Conservation (phyloP, 2,888 invertebrate genomes). For the Iselma pallidipennis region DNA sequence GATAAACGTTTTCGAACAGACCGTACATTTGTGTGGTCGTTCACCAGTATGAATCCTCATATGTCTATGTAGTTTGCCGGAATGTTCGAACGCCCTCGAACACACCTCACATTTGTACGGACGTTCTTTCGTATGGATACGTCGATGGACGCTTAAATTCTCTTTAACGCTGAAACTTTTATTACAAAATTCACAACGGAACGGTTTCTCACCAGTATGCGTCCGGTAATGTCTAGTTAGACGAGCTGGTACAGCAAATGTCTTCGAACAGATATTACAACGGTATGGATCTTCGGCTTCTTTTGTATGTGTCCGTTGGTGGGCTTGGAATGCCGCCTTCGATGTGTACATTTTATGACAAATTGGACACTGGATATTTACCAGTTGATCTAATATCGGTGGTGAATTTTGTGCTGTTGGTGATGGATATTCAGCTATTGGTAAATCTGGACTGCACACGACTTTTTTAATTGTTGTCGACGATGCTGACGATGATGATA, state of each 20-base stretch:
- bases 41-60: conserved; percentile 91
- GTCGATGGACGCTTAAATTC: conserved; percentile 85
- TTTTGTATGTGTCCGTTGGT: conserved; percentile 51
- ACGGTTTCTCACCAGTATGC: conserved; percentile 89
- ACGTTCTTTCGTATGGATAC: conserved; percentile 90
- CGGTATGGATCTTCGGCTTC: conserved; percentile 72
- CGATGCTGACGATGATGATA: background rate
- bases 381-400: conserved; percentile 24
- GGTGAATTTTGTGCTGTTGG: conserved; percentile 9
- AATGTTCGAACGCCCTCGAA: conserved; percentile 87
- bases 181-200: conserved; percentile 84
- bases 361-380: conserved; percentile 53
- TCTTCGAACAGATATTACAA: conserved; percentile 88
- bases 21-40: conserved; percentile 84
- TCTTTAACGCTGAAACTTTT: conserved; percentile 93
- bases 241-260: conserved; percentile 87
- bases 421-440: conserved; percentile 52
- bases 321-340: conserved; percentile 49
- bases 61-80: conserved; percentile 86
- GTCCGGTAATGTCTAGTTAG: conserved; percentile 84
- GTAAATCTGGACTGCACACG: conserved; percentile 65
- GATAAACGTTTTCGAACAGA: conserved; percentile 88
- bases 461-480: conserved; percentile 53
- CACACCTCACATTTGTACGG: conserved; percentile 90
- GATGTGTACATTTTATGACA: conserved; percentile 53